phyloP scores from a whole-genome alignment of 2,888 invertebrate species.

The Trissolcus brochymenae region DNA sequence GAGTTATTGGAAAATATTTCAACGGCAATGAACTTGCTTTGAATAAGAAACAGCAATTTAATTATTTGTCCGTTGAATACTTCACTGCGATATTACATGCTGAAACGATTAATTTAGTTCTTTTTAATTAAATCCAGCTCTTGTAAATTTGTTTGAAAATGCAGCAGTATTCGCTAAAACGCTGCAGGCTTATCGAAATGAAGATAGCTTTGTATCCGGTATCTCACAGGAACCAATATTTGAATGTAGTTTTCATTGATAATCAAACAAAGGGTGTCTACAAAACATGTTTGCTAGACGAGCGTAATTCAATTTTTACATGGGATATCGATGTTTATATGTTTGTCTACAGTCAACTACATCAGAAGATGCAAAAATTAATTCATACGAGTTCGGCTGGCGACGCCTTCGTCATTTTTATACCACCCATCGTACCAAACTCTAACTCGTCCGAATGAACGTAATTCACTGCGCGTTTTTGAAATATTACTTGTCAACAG shows the following conservation, averaged over 20 bases:
- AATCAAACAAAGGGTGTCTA: conserved; percentile 65
- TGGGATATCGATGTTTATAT: conserved; percentile 57
- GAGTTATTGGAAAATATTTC: no score
- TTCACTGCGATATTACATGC: conserved; percentile 46
- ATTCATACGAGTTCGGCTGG: conserved; percentile 20
- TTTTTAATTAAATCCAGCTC: conserved; percentile 59
- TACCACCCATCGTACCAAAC: conserved; percentile 8
- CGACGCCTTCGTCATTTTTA: conserved; percentile 1
- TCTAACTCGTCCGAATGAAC: not conserved
- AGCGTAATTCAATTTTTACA: conserved; percentile 69
- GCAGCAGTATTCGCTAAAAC: conserved; percentile 60
- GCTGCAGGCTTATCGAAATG: conserved; percentile 62
- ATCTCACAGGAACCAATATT: conserved; percentile 66
- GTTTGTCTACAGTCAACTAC: conserved; percentile 47
- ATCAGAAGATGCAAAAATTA: conserved; percentile 45
- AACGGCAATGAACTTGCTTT: no score
- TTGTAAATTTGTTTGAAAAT: conserved; percentile 60
- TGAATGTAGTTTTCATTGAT: conserved; percentile 66
- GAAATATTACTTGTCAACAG: no score
- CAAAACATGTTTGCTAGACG: conserved; percentile 66
- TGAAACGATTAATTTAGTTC: conserved; percentile 58
- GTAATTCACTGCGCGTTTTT: no score
- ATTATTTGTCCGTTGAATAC: conserved; percentile 48
- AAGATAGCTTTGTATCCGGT: conserved; percentile 64
- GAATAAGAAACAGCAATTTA: conserved; percentile 1